Evolutionary conservation across 2,113 vertebrate genomes (phyloP), one percentile per base, ranked within the genome.

Genomic region (Tylochromis polylepis): DNA sequence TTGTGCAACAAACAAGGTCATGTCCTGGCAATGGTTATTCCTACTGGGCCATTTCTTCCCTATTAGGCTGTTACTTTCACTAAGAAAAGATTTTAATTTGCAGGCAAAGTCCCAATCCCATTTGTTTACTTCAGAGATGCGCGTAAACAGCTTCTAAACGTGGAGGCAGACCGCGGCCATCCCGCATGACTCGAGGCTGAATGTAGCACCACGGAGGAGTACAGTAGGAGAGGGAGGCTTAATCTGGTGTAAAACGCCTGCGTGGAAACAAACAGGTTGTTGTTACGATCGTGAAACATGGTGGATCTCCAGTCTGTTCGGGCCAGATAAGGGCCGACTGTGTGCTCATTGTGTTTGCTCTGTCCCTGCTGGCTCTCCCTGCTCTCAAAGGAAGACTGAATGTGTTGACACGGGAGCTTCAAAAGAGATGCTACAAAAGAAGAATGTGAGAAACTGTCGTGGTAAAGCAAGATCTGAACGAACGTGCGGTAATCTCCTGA

Each of bases 41-140:
- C 88, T 87, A 2, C 15, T 9, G 81, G 92, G 18, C 38, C 75
- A 3, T 84, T 90, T 89, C 78, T 85, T 87, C 77, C 46, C 62
- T 84, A 82, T 87, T 81, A 91, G 77, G 36, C 82, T 46, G 20
- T 43, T 87, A 67, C 70, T 81, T 90, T 90, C 55, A 38, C 31
- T 3, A 56, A 89, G 82, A 92, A 91, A 91, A 87, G 82, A 89
- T 89, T 93, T 84, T 87, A 88, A 90, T 92, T 92, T 92, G 84
- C 82, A 82, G 84, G 10, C 41, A 2, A 34, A 85, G 46, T 90
- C 87, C 86, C 85, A 90, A 80, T 92, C 88, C 89, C 84, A 87
- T 90, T 94, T 94, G 94, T 93, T 92, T 92, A 88, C 84, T 81
- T 81, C 57, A 20, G 89, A 85, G 85, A 87, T 75, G 84, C 20